Evolutionary conservation across 2,797 vertebrate species (phyloP), one percentile per base, ranked within the genome.

Genomic region (Phyllotis vaccarum): DNA sequence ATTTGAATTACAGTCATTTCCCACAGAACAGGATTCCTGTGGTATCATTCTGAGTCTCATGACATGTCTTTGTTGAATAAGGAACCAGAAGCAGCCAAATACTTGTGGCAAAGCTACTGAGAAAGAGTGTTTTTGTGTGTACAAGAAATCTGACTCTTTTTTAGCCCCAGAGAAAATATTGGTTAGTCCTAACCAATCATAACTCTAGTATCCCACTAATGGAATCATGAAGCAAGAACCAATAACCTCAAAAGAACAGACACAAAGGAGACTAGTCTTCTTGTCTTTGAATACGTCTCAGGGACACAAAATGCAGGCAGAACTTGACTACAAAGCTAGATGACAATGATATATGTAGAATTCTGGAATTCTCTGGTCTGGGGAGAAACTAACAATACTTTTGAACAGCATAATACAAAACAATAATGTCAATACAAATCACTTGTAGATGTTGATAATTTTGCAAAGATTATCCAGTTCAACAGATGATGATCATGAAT

Each of bases 1-100:
- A 72, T 89, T 95, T 1, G 43, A 60, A 89, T 93, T n/a, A 75
- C 8, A 89, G 14, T n/a, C 92, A 83, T 92, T 93, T 90, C 64
- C 83, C 54, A 80, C 12, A 64, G 74, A 93, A 95, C 64, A 82
- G 24, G 3, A 97, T 37, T 52, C 5, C 60, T 92, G 68, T 52
- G 74, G 89, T 95, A 62, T 6, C 52, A 60, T 52, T 78, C 88
- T 12, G 79, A 75, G 60, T 94, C 70, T 92, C 66, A 79, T 19
- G 49, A 40, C 64, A 72, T 21, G 49, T 78, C 60, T 87, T 95
- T 83, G 58, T 86, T 93, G 95, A 85, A 79, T 96, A 16, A 46
- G 68, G 31, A 89, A 75, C 22, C 17, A 80, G 37, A 89, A 89
- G 29, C 19, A 92, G 74, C 21, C 95, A 79, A 70, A 40, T 78